Base-by-base conservation (phyloP, 2,113 vertebrate species). In the Melospiza melodia region DNA sequence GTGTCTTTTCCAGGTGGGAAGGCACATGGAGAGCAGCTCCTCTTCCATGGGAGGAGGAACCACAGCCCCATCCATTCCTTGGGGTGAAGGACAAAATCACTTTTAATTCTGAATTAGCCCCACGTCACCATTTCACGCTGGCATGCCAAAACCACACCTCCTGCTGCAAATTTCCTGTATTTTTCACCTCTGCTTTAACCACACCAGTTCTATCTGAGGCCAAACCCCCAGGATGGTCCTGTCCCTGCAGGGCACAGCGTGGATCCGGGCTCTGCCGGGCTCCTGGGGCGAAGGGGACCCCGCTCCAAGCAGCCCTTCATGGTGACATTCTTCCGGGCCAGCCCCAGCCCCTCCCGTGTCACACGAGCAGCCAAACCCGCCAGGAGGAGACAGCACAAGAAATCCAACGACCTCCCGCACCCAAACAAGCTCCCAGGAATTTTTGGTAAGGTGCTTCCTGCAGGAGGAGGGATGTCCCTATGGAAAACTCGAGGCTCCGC, bases 271-370 rank as follows among this genome's bases (percentile, higher is more conserved):
- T 98, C 98, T 19, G 99, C 98, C 1, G 99, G 99, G 79, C 73
- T 99, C 93, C 93, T 99, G 96, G 99, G 99, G 6, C 98, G 98
- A 63, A 92, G 97, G 3, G 99, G 98, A 0, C 98, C 99, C 5
- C 98, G 98, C 35, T 99, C 99, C 96, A 99, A 98, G 92, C 99
- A 99, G 83, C 99, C 99, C 44, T 99, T 99, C 97, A 98, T 99
- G 98, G 99, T 99, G 96, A 99, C 99, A 1, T 99, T 99, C 93
- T 99, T 99, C 98, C 98, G 99, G 51, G 98, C 98, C 22, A 99
- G 96, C 76, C 95, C 98, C 84, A 92, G 98, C 68, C 98, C 99
- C 0, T 44, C 94, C n/a, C 98, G 99, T 2, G 96, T 98, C 6
- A 96, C 99, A 0, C 97, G 99, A 11, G 99, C 98, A 0, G 96